Conservation (phyloP, 2,113 vertebrate species). For the Ictalurus furcatus region DNA sequence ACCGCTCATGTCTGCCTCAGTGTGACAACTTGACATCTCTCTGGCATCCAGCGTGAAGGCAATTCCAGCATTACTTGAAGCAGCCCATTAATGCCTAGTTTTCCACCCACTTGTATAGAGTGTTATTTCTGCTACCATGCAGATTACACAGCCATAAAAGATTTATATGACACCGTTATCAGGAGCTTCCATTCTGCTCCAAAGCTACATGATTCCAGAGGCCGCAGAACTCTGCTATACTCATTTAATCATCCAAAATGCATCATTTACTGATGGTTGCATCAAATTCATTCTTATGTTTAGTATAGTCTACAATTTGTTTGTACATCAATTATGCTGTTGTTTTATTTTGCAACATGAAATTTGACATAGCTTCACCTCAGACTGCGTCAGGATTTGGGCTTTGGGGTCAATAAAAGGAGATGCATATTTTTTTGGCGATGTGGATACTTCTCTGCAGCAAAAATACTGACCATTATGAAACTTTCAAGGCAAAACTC, state of each 20-base stretch:
- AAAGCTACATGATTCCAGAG: not conserved
- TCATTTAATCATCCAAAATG: not conserved
- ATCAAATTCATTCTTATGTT: not conserved
- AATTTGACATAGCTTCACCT: conserved; percentile 28
- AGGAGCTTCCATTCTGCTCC: not conserved
- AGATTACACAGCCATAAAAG: conserved; percentile 31
- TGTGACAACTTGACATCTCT: conserved; percentile 44
- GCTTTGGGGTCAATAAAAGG: not conserved
- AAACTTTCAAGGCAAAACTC: not conserved
- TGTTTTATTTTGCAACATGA: conserved; percentile 25
- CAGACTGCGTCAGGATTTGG: not conserved
- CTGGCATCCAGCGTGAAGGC: conserved; percentile 42
- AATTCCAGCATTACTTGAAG: conserved; percentile 41
- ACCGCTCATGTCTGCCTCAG: conserved; percentile 32
- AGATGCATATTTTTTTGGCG: not conserved
- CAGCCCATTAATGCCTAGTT: conserved; percentile 41
- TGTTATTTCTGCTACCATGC: conserved; percentile 28
- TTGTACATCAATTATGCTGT: not conserved
- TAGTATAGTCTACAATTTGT: not conserved
- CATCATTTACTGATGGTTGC: not conserved
- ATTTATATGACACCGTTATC: conserved; percentile 25
- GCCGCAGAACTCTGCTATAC: not conserved
- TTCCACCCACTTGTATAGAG: conserved; percentile 30
- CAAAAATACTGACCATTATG: not conserved
- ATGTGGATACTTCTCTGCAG: not conserved